Conservation (phyloP, 2,113 vertebrate species). For the Chrysemys picta region DNA sequence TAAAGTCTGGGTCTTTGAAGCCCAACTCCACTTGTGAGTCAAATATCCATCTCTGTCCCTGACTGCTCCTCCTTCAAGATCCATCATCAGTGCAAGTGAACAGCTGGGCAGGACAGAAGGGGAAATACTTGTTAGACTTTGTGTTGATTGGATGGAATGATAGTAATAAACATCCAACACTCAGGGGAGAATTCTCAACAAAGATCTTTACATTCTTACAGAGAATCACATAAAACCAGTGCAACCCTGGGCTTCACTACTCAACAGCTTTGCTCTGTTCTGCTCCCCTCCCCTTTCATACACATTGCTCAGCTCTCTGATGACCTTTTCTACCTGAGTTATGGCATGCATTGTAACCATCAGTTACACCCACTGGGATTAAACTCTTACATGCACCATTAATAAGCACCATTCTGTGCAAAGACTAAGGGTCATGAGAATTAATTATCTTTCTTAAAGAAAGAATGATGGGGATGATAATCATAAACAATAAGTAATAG, state of each 20-base stretch:
- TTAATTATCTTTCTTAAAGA: not conserved
- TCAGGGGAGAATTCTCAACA: not conserved
- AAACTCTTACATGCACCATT: not conserved
- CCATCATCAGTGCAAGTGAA: conserved; percentile 56
- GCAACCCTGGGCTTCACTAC: not conserved
- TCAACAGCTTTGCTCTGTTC: not conserved
- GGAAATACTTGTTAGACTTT: not conserved
- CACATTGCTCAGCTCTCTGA: not conserved
- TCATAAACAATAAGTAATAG: not conserved
- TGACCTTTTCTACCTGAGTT: not conserved
- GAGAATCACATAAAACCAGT: not conserved
- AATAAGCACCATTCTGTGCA: not conserved
- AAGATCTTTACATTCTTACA: not conserved
- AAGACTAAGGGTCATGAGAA: not conserved
- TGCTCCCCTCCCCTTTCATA: not conserved
- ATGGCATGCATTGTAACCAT: not conserved
- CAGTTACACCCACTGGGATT: not conserved
- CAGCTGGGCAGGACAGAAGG: conserved; percentile 39
- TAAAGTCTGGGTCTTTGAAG: conserved; percentile 55
- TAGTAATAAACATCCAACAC: not conserved
- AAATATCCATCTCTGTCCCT: conserved; percentile 52
- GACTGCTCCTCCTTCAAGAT: conserved; percentile 61
- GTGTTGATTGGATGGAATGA: not conserved
- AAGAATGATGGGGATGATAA: not conserved
- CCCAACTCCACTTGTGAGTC: conserved; percentile 71